Conservation (phyloP, 2,797 vertebrate species). For the Margarornis squamiger region DNA sequence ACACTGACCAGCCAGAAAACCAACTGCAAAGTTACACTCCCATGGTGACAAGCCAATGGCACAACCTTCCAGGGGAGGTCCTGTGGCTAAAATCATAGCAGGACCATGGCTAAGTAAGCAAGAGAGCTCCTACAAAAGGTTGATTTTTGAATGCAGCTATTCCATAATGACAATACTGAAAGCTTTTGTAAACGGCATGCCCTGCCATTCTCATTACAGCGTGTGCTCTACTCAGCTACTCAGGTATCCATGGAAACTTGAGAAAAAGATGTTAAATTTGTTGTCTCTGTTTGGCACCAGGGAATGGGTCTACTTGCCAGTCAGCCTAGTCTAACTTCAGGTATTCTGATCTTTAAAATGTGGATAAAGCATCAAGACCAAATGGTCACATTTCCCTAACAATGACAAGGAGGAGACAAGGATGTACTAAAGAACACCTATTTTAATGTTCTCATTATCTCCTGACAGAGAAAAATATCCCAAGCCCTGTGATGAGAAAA, state of each 20-base stretch:
- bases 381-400: not conserved
- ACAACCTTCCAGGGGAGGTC: not conserved
- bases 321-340: not conserved
- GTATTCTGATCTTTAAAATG: not conserved
- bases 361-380: not conserved
- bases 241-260: slow-evolving; percentile 73
- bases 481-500: not conserved
- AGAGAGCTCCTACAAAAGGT: not conserved
- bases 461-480: not conserved
- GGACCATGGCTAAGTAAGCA: not conserved
- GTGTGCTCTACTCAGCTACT: slow-evolving; percentile 16
- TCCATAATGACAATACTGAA: not conserved
- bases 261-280: slow-evolving; percentile 59
- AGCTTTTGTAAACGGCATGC: slow-evolving; percentile 20
- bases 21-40: not conserved
- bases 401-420: not conserved
- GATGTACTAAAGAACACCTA: not conserved
- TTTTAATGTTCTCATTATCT: not conserved
- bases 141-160: not conserved
- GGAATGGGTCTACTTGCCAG: not conserved
- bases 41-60: not conserved
- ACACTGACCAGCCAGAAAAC: not conserved
- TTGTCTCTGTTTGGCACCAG: slow-evolving; percentile 21
- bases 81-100: not conserved
- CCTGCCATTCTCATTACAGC: slow-evolving; percentile 43